phyloP scores from a whole-genome alignment of 2,888 invertebrate species.

The Sarcophaga variegata region DNA sequence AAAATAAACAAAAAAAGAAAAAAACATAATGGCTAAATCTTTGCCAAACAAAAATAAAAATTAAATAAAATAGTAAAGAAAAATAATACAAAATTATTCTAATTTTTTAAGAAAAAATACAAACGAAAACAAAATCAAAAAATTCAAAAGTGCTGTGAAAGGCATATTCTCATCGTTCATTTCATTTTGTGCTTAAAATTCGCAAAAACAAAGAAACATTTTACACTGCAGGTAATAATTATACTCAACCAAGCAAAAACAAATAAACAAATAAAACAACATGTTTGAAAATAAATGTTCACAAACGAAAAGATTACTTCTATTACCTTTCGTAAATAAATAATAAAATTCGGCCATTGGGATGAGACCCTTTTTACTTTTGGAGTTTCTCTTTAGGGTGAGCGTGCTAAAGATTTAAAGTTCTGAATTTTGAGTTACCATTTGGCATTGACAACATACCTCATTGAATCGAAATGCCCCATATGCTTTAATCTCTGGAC shows the following conservation, averaged over 20 bases:
- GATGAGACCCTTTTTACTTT: no score
- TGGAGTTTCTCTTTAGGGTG: no score
- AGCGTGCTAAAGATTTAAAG: no score
- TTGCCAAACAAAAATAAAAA: slow-evolving; percentile 36
- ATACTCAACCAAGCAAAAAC: neutral
- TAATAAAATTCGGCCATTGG: no score
- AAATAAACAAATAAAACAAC: neutral
- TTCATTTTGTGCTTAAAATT: slow-evolving; percentile 56
- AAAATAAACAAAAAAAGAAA: neutral
- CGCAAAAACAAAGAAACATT: slow-evolving; percentile 27
- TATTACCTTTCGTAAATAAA: no score
- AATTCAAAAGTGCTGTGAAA: slow-evolving; percentile 54
- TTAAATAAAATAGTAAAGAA: slow-evolving; percentile 16
- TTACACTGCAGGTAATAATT: slow-evolving; percentile 60
- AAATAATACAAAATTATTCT: slow-evolving; percentile 56
- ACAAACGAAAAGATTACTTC: no score
- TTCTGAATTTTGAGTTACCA: no score
- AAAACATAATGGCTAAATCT: no score
- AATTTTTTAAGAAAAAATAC: slow-evolving; percentile 36
- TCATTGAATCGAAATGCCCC: no score
- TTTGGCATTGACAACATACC: no score
- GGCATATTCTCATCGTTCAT: slow-evolving; percentile 42
- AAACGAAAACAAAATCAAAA: slow-evolving; percentile 2
- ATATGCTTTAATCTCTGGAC: no score
- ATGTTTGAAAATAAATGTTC: no score